These are phyloP conservation scores for Hypercompe scribonia DNA, from an alignment of 2,888 invertebrate species.

Conservation along the genomic window DNA sequence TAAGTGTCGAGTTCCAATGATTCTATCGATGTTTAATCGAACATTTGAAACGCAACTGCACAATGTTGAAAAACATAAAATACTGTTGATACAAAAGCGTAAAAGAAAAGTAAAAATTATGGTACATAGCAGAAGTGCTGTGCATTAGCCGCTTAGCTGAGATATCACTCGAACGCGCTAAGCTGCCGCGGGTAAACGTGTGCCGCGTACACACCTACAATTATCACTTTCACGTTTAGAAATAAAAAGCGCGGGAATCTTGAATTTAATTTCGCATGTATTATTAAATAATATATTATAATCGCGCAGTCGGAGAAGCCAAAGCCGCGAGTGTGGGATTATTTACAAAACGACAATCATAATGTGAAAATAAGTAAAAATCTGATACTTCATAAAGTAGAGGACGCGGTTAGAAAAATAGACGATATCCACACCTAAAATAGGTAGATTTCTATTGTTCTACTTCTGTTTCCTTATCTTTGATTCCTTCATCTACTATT, in stretches of 20 bases:
- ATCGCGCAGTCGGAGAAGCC: constrained; percentile 48
- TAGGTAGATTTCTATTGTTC: constrained; percentile 51
- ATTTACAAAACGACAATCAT: constrained; percentile 68
- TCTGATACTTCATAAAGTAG: constrained; percentile 35
- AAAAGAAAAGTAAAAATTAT: constrained; percentile 56
- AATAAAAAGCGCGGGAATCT: constrained; percentile 70
- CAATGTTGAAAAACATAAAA: constrained; percentile 46
- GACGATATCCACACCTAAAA: constrained; percentile 46
- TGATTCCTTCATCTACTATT: constrained; percentile 50
- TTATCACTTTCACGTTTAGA: constrained; percentile 75
- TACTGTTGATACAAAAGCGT: constrained; percentile 40
- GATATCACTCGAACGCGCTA: constrained; percentile 69
- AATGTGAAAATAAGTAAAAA: constrained; percentile 69
- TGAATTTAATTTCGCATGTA: constrained; percentile 47
- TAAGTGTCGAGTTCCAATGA: constrained; percentile 48
- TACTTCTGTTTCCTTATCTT: constrained; percentile 63
- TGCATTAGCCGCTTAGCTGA: constrained; percentile 36
- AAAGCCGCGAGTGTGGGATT: constrained; percentile 58
- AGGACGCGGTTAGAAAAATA: constrained; percentile 44
- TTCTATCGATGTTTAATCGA: constrained; percentile 47
- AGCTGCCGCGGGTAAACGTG: constrained; percentile 75
- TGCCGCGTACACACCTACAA: constrained; percentile 47
- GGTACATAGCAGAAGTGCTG: constrained; percentile 33
- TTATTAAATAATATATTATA: constrained; percentile 22
- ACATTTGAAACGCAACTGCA: constrained; percentile 33